phyloP scores from a whole-genome alignment of 2,113 vertebrate species.

The Tonatia bakeri region DNA sequence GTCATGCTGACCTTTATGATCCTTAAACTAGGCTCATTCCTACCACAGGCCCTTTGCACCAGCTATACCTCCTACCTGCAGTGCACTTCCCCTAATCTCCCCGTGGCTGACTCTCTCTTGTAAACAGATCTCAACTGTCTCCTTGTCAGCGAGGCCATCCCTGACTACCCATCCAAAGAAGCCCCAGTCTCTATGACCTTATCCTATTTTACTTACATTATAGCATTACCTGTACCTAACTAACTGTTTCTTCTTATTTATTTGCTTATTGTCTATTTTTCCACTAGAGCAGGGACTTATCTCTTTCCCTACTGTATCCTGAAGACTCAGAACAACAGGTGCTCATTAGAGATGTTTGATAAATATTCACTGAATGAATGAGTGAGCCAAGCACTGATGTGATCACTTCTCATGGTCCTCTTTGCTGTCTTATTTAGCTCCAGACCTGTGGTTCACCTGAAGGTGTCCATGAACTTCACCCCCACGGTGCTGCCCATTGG shows the following conservation, averaged over 20 bases:
- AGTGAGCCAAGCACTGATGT: background rate
- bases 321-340: background rate
- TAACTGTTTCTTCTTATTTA: background rate
- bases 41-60: background rate
- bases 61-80: background rate
- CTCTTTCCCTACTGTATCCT: background rate
- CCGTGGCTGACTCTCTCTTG: background rate
- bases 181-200: background rate
- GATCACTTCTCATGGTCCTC: background rate
- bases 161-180: background rate
- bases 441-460: constrained; percentile 67
- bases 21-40: background rate
- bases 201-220: background rate
- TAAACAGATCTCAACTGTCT: background rate
- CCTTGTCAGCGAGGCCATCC: background rate
- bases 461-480: constrained; percentile 49
- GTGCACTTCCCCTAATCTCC: background rate
- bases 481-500: constrained; percentile 47
- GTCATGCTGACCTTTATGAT: background rate
- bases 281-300: background rate
- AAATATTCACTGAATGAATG: background rate
- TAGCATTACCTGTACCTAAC: background rate
- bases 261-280: background rate
- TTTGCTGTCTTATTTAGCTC: constrained; percentile 59
- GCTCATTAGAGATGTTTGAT: background rate